A percentile compares a stretch with the other conserved stretches of the same genome.
Conservation (phyloP, 2,888 invertebrate species). For the Timema podura region DNA sequence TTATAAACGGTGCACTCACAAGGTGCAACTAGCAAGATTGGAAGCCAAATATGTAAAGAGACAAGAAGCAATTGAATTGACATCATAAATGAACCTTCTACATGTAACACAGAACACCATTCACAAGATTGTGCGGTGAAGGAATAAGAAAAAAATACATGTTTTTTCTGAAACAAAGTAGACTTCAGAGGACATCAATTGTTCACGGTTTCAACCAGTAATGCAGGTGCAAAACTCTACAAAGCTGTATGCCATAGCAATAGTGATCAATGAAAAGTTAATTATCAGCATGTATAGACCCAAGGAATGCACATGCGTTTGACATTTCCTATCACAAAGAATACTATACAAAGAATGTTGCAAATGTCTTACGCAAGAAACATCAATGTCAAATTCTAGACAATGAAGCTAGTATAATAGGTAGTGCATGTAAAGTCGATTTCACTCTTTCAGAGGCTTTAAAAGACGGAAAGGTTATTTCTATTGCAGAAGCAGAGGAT, state of each 20-base stretch:
- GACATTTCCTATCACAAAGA: constrained; percentile 6
- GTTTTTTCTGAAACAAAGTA: not conserved
- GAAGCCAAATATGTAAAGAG: not conserved
- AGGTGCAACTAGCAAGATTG: not conserved
- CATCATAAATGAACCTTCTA: not conserved
- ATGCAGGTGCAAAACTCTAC: not conserved
- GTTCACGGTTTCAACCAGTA: constrained; percentile 10
- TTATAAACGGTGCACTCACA: constrained; percentile 12
- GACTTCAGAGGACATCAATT: not conserved
- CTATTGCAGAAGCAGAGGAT: constrained; percentile 3
- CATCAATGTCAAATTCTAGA: not conserved
- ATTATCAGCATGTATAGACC: constrained; percentile 9
- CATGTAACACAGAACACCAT: not conserved
- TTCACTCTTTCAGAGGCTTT: constrained; percentile 1
- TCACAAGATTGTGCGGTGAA: constrained; percentile 8
- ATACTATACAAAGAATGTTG: constrained; percentile 3
- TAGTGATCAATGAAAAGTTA: not conserved
- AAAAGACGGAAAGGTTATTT: not conserved
- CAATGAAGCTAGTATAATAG: constrained; percentile 1
- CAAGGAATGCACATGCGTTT: constrained; percentile 10
- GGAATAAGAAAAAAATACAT: constrained; percentile 2
- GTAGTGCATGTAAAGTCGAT: constrained; percentile 7
- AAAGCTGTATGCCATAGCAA: not conserved
- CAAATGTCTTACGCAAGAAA: constrained; percentile 2
- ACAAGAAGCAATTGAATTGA: constrained; percentile 2